A percentile compares a stretch with the other conserved stretches of the same genome.
These are phyloP conservation scores for Isotomurus palustris DNA, from an alignment of 2,888 invertebrate genomes.

Conservation along the genomic window DNA sequence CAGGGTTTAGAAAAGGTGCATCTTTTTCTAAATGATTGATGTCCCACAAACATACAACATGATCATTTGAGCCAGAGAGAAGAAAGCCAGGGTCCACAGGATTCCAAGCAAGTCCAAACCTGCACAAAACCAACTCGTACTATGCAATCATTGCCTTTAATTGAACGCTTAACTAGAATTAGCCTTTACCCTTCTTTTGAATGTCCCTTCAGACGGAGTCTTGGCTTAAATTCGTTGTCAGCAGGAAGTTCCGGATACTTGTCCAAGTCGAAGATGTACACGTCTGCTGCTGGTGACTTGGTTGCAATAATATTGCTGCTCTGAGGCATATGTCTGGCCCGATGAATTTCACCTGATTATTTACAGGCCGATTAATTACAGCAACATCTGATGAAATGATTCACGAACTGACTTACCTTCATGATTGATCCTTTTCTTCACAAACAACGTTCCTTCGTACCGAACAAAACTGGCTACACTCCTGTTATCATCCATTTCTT, in stretches of 20 bases:
- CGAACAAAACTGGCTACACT: neutral
- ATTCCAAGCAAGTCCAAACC: conserved; percentile 24
- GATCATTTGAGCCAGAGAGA: conserved; percentile 18
- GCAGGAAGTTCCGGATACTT: conserved; percentile 18
- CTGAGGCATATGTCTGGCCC: conserved; percentile 23
- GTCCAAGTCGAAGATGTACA: conserved; percentile 16
- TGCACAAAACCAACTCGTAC: neutral
- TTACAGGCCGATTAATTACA: neutral
- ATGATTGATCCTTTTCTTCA: conserved; percentile 20
- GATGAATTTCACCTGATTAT: conserved; percentile 18
- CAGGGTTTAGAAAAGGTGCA: conserved; percentile 1
- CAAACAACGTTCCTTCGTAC: conserved; percentile 14
- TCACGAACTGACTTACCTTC: conserved; percentile 13
- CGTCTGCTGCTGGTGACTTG: conserved; percentile 22
- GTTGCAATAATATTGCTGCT: conserved; percentile 20
- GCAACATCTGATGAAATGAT: neutral
- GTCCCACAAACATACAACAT: conserved; percentile 21
- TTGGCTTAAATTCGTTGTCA: conserved; percentile 11
- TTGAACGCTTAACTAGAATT: neutral
- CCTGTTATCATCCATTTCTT: conserved; percentile 4
- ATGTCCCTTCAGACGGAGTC: conserved; percentile 19
- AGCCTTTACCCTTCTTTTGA: conserved; percentile 17
- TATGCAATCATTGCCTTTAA: neutral
- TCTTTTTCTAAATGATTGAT: conserved; percentile 13
- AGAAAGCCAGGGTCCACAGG: conserved; percentile 11